Percentiles rank a stretch among this genome's conserved stretches.
Conservation (phyloP, 2,888 invertebrate species). For the Subacronicta megacephala region DNA sequence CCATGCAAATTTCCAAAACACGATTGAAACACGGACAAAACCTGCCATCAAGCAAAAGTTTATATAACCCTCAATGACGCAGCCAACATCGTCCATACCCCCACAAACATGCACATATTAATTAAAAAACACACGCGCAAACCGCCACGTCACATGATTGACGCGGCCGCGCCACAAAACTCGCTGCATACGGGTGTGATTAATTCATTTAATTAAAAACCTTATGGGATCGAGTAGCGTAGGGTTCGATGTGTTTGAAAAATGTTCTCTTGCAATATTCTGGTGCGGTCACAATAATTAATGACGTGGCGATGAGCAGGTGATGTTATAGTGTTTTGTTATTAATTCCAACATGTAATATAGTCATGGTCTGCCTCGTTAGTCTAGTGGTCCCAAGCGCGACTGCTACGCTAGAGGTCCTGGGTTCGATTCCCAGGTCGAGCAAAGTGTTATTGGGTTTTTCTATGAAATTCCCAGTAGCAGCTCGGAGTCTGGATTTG, state of each 20-base stretch:
- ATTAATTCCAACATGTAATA: slow-evolving; percentile 1
- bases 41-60: slow-evolving; percentile 10
- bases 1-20: too few species aligned
- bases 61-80: slow-evolving; percentile 27
- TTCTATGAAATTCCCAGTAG: too few species aligned
- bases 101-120: slow-evolving; percentile 43
- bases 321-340: slow-evolving; percentile 6
- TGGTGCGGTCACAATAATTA: slow-evolving; percentile 17
- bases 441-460: too few species aligned
- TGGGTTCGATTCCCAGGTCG: too few species aligned
- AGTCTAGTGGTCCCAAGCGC: too few species aligned
- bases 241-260: slow-evolving; percentile 31
- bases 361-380: too few species aligned
- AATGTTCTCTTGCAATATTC: slow-evolving; percentile 16
- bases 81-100: slow-evolving; percentile 13
- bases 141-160: slow-evolving; percentile 67
- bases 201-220: slow-evolving; percentile 75
- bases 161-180: slow-evolving; percentile 49
- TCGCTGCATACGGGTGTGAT: slow-evolving; percentile 60
- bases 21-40: too few species aligned
- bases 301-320: slow-evolving; percentile 9
- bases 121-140: slow-evolving; percentile 55
- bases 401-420: too few species aligned
- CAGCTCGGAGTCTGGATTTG: too few species aligned
- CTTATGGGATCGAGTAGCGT: slow-evolving; percentile 40